Evolutionary conservation across 92 coral and sea anemone genomes (phyloP).

Genomic region (Phenganax marumi): DNA sequence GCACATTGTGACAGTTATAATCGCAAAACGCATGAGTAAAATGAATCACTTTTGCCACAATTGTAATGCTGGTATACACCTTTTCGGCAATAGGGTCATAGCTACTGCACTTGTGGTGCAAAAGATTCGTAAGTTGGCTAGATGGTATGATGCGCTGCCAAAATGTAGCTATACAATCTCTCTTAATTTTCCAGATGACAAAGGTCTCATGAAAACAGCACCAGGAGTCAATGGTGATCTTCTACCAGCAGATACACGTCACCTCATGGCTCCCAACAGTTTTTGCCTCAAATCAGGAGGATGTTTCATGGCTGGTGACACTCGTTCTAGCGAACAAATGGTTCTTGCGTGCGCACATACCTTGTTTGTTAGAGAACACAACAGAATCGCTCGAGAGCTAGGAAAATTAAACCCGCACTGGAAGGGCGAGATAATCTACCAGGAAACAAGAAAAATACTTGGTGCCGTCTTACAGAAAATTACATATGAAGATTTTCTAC

Average conservation of each 20-base stretch:
- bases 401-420: conserved; percentile 11
- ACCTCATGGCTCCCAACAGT: conserved; percentile 13
- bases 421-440: conserved; percentile 28
- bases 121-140: too few relatives aligned
- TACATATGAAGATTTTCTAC: conserved; percentile 20
- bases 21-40: too few relatives aligned
- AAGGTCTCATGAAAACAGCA: background rate
- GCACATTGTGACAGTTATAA: too few relatives aligned
- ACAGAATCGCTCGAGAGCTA: background rate
- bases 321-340: conserved; percentile 13
- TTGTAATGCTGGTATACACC: too few relatives aligned
- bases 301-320: conserved; percentile 18
- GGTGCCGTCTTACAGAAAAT: conserved; percentile 24
- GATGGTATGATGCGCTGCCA: too few relatives aligned
- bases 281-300: background rate
- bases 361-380: conserved; percentile 32
- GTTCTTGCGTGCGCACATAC: conserved; percentile 13
- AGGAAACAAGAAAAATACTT: conserved; percentile 12
- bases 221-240: conserved; percentile 7
- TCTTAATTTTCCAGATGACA: background rate
- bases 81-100: too few relatives aligned
- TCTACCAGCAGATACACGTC: conserved; percentile 1
- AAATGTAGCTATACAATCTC: too few relatives aligned
- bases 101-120: too few relatives aligned
- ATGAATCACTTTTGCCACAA: too few relatives aligned